Base-by-base conservation (phyloP, 2,113 vertebrate species). In the Raphicerus campestris region DNA sequence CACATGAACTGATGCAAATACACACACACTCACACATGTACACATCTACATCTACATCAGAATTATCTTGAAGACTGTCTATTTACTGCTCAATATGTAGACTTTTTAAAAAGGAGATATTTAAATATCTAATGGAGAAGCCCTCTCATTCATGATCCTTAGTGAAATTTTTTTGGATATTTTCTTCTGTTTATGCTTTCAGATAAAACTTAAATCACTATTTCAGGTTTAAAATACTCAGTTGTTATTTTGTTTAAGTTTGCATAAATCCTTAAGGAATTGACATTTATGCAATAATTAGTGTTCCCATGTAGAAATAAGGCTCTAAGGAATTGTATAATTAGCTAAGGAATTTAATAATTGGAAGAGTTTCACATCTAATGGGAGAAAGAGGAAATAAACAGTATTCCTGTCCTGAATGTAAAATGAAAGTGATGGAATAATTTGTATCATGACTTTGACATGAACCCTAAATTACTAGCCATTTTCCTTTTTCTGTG, bases 261-360 rank as follows among this genome's bases (percentile, higher is more conserved):
- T 88, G 6, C 6, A 58, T 9, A 86, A 56, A 84, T 63, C 51
- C 91, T 97, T 26, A 83, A 92, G 42, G 16, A 96, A 82, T 94
- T 97, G 97, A 94, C 93, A 96, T 93, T 97, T 96, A 92, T 97
- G 7, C 15, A 94, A 96, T 97, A 97, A 96, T 97, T 97, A 97
- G 73, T 93, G 70, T 93, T 96, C 11, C 80, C 83, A 84, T 80
- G 56, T 87, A 97, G 85, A 83, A 80, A 93, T 89, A 89, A 95
- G 53, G 24, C 83, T 91, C 89, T 81, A 22, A 93, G 87, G 89
- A 86, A 92, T 94, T 91, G 58, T 17, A 17, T 87, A 96, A 87
- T 10, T 15, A 93, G n/a, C 56, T 66, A 92, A 95, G 61, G 92
- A 96, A 96, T 89, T 95, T 94, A 91, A 75, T 98, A 94, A 96